These are phyloP conservation scores for Lepidocolaptes lacrymiger DNA, from an alignment of 2,797 vertebrate genomes.

Conservation along the genomic window DNA sequence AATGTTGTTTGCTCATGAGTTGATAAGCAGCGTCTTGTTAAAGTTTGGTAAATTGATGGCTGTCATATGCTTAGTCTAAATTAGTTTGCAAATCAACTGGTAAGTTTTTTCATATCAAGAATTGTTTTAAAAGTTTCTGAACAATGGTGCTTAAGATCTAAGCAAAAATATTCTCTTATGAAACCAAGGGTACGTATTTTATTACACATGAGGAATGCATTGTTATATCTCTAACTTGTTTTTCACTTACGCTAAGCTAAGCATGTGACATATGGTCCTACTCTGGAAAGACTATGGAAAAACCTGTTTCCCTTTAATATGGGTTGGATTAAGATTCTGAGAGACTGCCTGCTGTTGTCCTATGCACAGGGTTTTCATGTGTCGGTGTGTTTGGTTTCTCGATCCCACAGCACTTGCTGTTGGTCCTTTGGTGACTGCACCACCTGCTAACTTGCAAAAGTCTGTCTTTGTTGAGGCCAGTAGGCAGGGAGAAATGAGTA, in stretches of 20 bases:
- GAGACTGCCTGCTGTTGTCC: background rate
- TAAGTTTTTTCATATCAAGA: background rate
- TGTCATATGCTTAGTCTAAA: background rate
- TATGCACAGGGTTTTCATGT: background rate
- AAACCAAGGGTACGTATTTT: background rate
- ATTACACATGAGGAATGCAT: background rate
- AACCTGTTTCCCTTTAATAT: background rate
- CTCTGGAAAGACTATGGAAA: background rate
- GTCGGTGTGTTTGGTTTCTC: background rate
- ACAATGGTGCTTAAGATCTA: background rate
- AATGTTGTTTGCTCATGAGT: background rate
- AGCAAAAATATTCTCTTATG: background rate
- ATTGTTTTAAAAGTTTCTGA: background rate
- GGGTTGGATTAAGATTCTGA: background rate
- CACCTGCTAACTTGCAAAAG: background rate
- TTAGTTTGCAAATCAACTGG: background rate
- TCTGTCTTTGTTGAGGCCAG: fast-evolving
- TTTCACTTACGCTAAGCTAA: background rate
- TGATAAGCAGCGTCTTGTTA: conserved; percentile 6
- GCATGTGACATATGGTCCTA: background rate
- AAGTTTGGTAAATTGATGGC: background rate
- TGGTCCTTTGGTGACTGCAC: background rate
- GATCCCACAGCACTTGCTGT: background rate
- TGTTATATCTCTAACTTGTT: background rate
- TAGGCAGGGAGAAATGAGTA: background rate